A percentile compares a stretch with the other conserved stretches of the same genome.
Evolutionary conservation across 2,888 invertebrate genomes (phyloP).

Genomic region (Pachydiplax longipennis): DNA sequence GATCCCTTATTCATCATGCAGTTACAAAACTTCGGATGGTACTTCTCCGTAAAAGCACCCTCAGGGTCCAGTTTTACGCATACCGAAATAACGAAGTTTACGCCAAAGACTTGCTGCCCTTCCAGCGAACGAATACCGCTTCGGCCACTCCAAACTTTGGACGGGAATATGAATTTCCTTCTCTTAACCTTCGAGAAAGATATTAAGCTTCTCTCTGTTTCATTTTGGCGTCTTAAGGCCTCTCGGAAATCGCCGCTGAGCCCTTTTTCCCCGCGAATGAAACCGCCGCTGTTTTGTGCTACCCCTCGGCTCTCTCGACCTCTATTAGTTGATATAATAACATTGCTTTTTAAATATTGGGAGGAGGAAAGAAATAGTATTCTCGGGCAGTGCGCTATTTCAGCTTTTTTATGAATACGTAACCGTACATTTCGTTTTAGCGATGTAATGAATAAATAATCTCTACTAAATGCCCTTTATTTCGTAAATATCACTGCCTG

Average conservation of each 20-base stretch:
- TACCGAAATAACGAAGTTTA: background rate
- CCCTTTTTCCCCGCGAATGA: too few relatives aligned
- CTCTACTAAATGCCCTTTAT: too few relatives aligned
- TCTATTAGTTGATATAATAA: background rate
- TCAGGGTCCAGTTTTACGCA: conserved; percentile 9
- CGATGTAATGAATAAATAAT: too few relatives aligned
- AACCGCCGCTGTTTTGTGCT: too few relatives aligned
- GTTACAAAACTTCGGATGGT: background rate
- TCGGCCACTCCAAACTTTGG: background rate
- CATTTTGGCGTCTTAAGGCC: background rate
- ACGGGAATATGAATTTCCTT: background rate
- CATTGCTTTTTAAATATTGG: background rate
- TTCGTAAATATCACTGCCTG: too few relatives aligned
- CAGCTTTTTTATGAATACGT: too few relatives aligned
- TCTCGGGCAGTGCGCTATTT: too few relatives aligned
- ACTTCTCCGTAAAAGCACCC: background rate
- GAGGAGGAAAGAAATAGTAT: too few relatives aligned
- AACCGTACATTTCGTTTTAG: too few relatives aligned
- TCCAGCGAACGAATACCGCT: background rate
- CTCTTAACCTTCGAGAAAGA: background rate
- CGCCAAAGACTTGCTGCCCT: background rate
- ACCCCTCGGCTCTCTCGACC: background rate
- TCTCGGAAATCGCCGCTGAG: too few relatives aligned
- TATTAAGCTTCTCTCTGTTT: background rate
- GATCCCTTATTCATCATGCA: conserved; percentile 31